Evolutionary conservation across 2,888 invertebrate genomes (phyloP).

Genomic region (Tetragnatha montana): DNA sequence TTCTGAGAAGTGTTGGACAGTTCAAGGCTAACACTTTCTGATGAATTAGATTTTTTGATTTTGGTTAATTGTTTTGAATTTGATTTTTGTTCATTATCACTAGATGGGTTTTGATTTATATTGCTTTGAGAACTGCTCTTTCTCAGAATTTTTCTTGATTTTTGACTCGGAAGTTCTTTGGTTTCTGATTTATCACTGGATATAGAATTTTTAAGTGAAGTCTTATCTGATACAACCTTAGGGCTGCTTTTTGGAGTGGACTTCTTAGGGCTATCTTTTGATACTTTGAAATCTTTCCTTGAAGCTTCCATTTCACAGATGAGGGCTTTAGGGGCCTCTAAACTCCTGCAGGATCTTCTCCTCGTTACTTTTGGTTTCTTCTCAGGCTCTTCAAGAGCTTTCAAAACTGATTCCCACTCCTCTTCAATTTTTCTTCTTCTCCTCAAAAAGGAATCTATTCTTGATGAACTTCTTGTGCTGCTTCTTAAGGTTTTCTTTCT

Average conservation of each 20-base stretch:
- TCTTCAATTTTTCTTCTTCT: neutral
- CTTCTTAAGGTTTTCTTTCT: slow-evolving; percentile 1
- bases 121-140: neutral
- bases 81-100: too few species aligned
- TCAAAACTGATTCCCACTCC: too few species aligned
- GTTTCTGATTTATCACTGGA: neutral
- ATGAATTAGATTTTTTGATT: too few species aligned
- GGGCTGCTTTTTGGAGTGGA: neutral
- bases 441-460: neutral
- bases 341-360: neutral
- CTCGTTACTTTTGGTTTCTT: neutral
- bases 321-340: neutral
- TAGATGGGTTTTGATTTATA: neutral
- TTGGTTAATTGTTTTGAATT: too few species aligned
- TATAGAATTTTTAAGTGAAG: neutral
- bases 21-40: too few species aligned
- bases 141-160: neutral
- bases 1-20: too few species aligned
- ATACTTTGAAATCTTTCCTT: neutral
- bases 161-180: neutral
- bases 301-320: neutral
- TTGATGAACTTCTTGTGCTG: neutral
- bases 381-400: neutral
- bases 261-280: neutral
- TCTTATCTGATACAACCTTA: neutral